Evolutionary conservation across 1,140 invertebrate species (phyloP).

Genomic region (Cotesia glomerata): DNA sequence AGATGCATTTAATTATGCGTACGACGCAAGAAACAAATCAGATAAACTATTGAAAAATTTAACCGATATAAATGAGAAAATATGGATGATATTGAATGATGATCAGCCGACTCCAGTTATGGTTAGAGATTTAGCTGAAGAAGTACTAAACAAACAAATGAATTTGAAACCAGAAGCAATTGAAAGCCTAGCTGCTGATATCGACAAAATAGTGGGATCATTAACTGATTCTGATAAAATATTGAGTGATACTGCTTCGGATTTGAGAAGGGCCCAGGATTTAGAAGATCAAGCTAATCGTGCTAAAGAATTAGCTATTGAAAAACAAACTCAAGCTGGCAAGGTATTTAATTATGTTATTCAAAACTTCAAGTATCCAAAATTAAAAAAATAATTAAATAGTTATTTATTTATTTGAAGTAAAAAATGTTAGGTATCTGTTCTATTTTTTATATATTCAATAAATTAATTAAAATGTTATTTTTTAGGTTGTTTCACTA

Average conservation of each 20-base stretch:
- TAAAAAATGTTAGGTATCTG: too few relatives aligned
- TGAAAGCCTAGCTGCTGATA: constrained; percentile 78
- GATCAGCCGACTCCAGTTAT: constrained; percentile 81
- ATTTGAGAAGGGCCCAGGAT: constrained; percentile 75
- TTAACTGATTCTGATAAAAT: constrained; percentile 91
- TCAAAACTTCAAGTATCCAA: too few relatives aligned
- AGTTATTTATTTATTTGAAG: too few relatives aligned
- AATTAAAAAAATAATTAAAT: too few relatives aligned
- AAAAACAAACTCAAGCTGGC: constrained; percentile 45
- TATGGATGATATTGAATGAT: constrained; percentile 78
- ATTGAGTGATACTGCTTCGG: constrained; percentile 81
- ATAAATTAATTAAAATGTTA: constrained; percentile 2
- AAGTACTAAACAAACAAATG: constrained; percentile 75
- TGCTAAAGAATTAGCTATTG: constrained; percentile 70
- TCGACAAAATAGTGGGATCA: constrained; percentile 83
- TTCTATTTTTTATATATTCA: too few relatives aligned
- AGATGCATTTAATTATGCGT: constrained; percentile 67
- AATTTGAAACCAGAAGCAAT: constrained; percentile 86
- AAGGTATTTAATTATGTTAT: constrained; percentile 30
- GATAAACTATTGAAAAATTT: constrained; percentile 64
- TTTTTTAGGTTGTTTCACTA: constrained; percentile 61
- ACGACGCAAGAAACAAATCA: constrained; percentile 66
- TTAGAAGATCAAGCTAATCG: constrained; percentile 79
- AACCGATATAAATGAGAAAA: constrained; percentile 69
- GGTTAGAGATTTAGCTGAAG: constrained; percentile 77